Evolutionary conservation across 1,140 invertebrate genomes (phyloP), one percentile per base, ranked within the genome.

Genomic region (Tyrophagus putrescentiae): DNA sequence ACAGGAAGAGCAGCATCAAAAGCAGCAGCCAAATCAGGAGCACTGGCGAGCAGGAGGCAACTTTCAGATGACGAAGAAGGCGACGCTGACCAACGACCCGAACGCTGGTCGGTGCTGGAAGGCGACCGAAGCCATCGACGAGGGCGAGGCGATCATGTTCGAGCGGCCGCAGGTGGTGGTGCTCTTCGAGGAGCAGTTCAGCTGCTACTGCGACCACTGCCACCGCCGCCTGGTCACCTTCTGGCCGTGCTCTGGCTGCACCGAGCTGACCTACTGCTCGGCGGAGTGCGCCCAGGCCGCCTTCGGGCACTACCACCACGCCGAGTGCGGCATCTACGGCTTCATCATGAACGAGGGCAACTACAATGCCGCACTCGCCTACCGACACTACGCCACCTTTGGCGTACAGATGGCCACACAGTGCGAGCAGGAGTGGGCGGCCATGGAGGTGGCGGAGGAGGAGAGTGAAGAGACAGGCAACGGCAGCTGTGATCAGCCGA

Each of bases 171-270:
- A 48, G 9, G 9, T 29, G 21, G 18, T 29, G 18, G 45, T 48
- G 7, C 23, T 18, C 7, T 48, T 48, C 6, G 9, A 21, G 7
- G 45, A 48, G 9, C 7, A 7, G 7, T 21, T 48, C 7, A 13
- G 9, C 7, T 7, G 6, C 13, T 48, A 48, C 18, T 48, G 45
- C 18, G 21, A 48, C 18, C 21, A 48, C 31, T 48, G 45, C 18
- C 45, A 48, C 18, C 7, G 31, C 13, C 7, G 6, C 7, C 23
- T 48, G 21, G 45, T 25, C 45, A 48, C 45, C 7, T 48, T 48
- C 18, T 48, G 45, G 45, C 45, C 45, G 31, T 48, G 45, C 31
- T 48, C 45, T 7, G 45, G 45, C 31, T 48, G 45, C 21, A 48
- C 45, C 6, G 45, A 48, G 7, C 9, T 48, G 9, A 7, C 21